These are phyloP conservation scores for Steinernema carpocapsae DNA, from an alignment of 2,888 invertebrate species.

Conservation along the genomic window DNA sequence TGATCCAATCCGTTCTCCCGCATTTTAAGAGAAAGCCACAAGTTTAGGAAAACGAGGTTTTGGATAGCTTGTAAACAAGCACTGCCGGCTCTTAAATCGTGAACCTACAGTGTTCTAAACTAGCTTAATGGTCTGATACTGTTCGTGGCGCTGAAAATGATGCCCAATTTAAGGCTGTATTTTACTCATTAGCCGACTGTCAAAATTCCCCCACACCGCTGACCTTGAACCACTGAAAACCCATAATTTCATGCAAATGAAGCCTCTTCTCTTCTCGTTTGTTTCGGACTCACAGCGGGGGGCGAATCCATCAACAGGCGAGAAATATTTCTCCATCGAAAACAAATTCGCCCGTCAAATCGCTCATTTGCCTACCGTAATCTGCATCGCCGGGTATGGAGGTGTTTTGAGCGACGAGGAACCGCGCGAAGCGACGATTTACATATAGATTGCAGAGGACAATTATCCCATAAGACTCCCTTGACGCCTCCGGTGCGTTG, in stretches of 20 bases:
- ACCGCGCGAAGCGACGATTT: slow-evolving; percentile 1
- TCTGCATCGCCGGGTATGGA: background rate
- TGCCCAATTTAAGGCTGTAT: too few relatives aligned
- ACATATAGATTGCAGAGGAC: slow-evolving; percentile 8
- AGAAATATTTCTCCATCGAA: slow-evolving; percentile 10
- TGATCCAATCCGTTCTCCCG: background rate
- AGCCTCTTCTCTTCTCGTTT: background rate
- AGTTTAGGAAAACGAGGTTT: too few relatives aligned
- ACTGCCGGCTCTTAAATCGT: too few relatives aligned
- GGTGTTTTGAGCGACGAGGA: slow-evolving; percentile 3
- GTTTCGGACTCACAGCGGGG: background rate
- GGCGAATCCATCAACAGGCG: slow-evolving; percentile 22
- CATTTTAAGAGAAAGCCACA: too few relatives aligned
- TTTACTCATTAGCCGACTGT: too few relatives aligned
- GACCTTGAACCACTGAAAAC: slow-evolving; percentile 11
- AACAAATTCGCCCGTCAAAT: slow-evolving; percentile 23
- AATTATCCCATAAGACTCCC: background rate
- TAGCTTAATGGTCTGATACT: too few relatives aligned
- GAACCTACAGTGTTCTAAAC: too few relatives aligned
- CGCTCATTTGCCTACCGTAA: slow-evolving; percentile 11
- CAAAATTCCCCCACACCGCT: background rate
- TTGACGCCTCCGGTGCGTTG: too few relatives aligned
- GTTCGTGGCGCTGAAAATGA: too few relatives aligned
- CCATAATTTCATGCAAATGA: slow-evolving; percentile 8
- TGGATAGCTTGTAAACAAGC: background rate